phyloP scores from a whole-genome alignment of 1,140 invertebrate genomes.

The Dendroctonus valens region DNA sequence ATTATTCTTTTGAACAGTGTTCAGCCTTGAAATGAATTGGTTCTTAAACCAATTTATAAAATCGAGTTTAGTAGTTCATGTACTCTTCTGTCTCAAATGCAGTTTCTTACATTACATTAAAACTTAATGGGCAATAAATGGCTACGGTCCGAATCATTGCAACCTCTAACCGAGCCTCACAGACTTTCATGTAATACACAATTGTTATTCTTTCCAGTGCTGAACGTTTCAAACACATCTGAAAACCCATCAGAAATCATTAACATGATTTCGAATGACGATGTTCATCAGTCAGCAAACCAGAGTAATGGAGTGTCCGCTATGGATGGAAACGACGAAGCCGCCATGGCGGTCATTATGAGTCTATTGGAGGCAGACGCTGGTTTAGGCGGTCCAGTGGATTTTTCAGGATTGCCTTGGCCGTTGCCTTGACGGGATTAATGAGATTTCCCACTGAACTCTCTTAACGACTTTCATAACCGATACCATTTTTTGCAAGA shows the following conservation, averaged over 20 bases:
- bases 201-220: slow-evolving; percentile 34
- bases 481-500: no score
- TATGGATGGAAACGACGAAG: slow-evolving; percentile 81
- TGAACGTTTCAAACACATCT: slow-evolving; percentile 49
- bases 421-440: slow-evolving; percentile 65
- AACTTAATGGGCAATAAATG: no score
- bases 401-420: slow-evolving; percentile 86
- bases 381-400: slow-evolving; percentile 65
- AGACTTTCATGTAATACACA: no score
- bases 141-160: no score
- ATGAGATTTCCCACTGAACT: not conserved
- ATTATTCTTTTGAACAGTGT: no score
- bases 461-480: no score
- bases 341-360: slow-evolving; percentile 92
- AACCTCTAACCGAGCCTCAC: no score
- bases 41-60: no score
- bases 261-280: slow-evolving; percentile 60
- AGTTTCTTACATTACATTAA: no score
- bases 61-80: no score
- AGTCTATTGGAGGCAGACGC: slow-evolving; percentile 81
- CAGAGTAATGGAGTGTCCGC: slow-evolving; percentile 48
- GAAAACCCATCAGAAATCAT: slow-evolving; percentile 55
- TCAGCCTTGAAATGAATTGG: no score
- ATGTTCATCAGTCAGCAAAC: slow-evolving; percentile 52
- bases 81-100: no score